These are phyloP conservation scores for Rhyacophila brunnea DNA, from an alignment of 1,140 invertebrate species.

Conservation along the genomic window DNA sequence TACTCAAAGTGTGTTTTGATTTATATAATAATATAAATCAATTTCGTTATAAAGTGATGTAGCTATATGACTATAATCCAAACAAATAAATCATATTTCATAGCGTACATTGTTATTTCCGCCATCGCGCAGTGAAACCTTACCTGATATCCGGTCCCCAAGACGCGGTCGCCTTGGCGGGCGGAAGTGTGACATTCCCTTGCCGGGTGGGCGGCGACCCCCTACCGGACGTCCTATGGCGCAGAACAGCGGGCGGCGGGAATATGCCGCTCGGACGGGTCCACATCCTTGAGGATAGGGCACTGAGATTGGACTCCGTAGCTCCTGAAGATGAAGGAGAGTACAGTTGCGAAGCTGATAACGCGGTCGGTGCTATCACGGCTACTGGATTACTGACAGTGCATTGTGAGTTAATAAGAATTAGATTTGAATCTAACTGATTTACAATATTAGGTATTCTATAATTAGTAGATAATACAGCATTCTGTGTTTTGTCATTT, in stretches of 20 bases:
- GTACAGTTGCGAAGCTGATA: slow-evolving; percentile 88
- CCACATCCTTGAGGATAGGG: slow-evolving; percentile 78
- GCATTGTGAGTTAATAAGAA: slow-evolving; percentile 72
- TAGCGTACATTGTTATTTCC: background rate
- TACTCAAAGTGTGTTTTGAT: too few relatives aligned
- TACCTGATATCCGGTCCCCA: slow-evolving; percentile 76
- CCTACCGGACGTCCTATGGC: slow-evolving; percentile 70
- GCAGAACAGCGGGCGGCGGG: slow-evolving; percentile 64
- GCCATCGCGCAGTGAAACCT: slow-evolving; percentile 65
- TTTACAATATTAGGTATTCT: too few relatives aligned
- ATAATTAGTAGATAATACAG: too few relatives aligned
- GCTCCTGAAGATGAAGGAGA: slow-evolving; percentile 80
- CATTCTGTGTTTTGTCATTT: too few relatives aligned
- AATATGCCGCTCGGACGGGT: slow-evolving; percentile 73
- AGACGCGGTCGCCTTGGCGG: slow-evolving; percentile 69
- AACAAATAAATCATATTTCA: background rate
- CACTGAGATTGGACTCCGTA: slow-evolving; percentile 72
- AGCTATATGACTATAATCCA: too few relatives aligned
- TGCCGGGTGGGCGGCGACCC: slow-evolving; percentile 77
- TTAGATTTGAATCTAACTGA: too few relatives aligned
- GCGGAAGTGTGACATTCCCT: slow-evolving; percentile 74
- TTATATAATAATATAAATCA: too few relatives aligned
- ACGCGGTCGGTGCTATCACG: slow-evolving; percentile 76
- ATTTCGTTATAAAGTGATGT: too few relatives aligned
- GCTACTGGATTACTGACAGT: slow-evolving; percentile 81